Percentiles rank a stretch among this genome's conserved stretches.
phyloP scores from a whole-genome alignment of 2,113 vertebrate genomes.

The Barbus barbus region DNA sequence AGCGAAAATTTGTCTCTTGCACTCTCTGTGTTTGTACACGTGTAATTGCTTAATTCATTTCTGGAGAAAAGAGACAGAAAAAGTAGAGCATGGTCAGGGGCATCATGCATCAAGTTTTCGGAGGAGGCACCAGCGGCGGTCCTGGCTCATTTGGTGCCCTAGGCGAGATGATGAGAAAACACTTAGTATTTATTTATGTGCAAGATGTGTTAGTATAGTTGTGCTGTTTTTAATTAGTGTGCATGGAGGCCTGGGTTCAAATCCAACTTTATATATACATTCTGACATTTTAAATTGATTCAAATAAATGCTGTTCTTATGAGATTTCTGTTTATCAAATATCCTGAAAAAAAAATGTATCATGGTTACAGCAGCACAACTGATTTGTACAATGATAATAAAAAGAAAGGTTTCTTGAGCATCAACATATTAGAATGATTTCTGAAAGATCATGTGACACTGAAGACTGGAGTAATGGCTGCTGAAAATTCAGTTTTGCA shows the following conservation, averaged over 20 bases:
- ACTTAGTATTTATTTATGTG: not conserved
- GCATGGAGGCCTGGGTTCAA: not conserved
- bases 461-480: too few species aligned
- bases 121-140: not conserved
- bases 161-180: not conserved
- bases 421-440: too few species aligned
- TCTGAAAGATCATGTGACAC: too few species aligned
- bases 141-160: not conserved
- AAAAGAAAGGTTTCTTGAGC: too few species aligned
- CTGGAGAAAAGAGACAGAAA: not conserved
- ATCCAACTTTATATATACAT: not conserved
- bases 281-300: not conserved
- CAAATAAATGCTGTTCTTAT: too few species aligned
- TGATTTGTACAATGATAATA: too few species aligned
- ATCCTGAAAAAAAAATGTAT: too few species aligned
- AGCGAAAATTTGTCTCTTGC: too few species aligned
- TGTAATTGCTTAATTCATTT: constrained; percentile 15
- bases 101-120: not conserved
- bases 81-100: not conserved
- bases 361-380: too few species aligned
- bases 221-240: not conserved
- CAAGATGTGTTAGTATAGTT: not conserved
- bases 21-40: not conserved
- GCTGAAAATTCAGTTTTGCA: too few species aligned
- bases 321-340: too few species aligned